Percentiles rank a stretch among this genome's conserved stretches.
Evolutionary conservation across 2,888 invertebrate genomes (phyloP).

Genomic region (Megalurothrips usitatus): DNA sequence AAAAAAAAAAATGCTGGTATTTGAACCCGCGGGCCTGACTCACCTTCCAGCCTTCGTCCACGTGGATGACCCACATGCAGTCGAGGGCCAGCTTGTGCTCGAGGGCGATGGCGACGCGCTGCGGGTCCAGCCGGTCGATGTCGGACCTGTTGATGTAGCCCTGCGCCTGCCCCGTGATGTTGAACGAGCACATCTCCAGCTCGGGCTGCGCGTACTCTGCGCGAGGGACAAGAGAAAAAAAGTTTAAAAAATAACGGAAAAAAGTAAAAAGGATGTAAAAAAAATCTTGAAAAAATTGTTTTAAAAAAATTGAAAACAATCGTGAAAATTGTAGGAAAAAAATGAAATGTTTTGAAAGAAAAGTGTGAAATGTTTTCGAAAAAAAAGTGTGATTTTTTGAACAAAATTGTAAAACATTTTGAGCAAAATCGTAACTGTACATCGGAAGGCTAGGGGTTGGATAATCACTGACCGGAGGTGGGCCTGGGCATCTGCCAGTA

Average conservation of each 20-base stretch:
- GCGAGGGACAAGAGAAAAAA: too few species aligned
- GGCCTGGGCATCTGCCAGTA: constrained; percentile 62
- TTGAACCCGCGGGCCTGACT: constrained; percentile 38
- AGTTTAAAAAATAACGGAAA: too few species aligned
- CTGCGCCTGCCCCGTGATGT: constrained; percentile 45
- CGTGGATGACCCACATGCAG: constrained; percentile 69
- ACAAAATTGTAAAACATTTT: background rate
- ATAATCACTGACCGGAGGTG: background rate
- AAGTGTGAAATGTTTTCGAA: background rate
- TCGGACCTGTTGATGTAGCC: constrained; percentile 49
- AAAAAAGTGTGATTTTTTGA: background rate
- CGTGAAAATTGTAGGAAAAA: too few species aligned
- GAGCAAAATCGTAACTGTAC: background rate
- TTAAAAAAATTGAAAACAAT: too few species aligned
- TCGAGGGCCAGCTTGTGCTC: constrained; percentile 54
- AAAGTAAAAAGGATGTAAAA: too few species aligned
- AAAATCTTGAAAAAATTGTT: too few species aligned
- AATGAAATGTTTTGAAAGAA: background rate
- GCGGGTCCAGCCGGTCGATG: constrained; percentile 50
- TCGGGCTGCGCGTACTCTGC: constrained; percentile 45
- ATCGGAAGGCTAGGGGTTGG: too few species aligned
- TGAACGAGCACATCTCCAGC: constrained; percentile 56
- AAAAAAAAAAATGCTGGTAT: constrained; percentile 29
- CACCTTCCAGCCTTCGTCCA: constrained; percentile 61
- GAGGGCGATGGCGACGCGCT: constrained; percentile 40